phyloP scores from a whole-genome alignment of 2,888 invertebrate genomes.

The Zaprionus obscuricornis region DNA sequence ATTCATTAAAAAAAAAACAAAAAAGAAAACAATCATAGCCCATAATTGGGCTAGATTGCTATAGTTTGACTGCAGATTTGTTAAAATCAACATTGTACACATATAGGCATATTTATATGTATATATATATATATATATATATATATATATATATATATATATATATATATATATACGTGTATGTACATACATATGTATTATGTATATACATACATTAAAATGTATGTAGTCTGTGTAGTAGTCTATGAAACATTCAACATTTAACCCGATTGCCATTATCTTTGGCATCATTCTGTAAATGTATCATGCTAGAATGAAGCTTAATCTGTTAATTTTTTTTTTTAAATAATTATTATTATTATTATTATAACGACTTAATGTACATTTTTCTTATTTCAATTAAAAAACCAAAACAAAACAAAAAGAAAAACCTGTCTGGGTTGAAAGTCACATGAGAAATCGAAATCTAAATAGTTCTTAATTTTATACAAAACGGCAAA shows the following conservation, averaged over 20 bases:
- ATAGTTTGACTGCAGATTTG: constrained; percentile 23
- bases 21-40: too few species aligned
- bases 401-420: not conserved
- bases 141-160: constrained; percentile 3
- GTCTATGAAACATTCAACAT: constrained; percentile 1
- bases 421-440: constrained; percentile 40
- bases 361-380: constrained; percentile 32
- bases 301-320: constrained; percentile 32
- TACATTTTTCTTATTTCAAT: constrained; percentile 34
- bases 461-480: constrained; percentile 48
- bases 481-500: constrained; percentile 44
- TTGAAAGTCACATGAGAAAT: constrained; percentile 63
- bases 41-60: constrained; percentile 3
- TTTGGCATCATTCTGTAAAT: not conserved
- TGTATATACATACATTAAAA: too few species aligned
- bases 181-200: constrained; percentile 3
- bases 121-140: too few species aligned
- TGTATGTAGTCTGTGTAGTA: constrained; percentile 12
- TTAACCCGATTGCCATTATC: constrained; percentile 11
- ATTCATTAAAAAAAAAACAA: constrained; percentile 13
- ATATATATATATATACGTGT: too few species aligned
- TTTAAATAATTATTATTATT: not conserved
- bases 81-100: constrained; percentile 7
- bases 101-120: constrained; percentile 1
- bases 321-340: constrained; percentile 48